Conservation (phyloP, 2,888 invertebrate genomes). For the Mimachlamys varia region DNA sequence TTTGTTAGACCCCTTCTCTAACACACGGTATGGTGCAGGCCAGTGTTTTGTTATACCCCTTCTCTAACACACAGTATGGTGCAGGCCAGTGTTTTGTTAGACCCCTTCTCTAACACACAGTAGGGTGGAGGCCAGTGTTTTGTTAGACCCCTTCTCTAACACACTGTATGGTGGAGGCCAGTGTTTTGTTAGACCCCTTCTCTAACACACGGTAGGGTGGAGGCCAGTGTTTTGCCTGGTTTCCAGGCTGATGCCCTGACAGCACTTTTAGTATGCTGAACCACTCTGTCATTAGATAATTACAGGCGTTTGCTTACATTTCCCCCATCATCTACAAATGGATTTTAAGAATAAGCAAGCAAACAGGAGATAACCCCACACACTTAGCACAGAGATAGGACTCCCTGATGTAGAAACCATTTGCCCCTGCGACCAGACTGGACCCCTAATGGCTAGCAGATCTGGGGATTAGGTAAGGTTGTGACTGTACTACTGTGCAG, state of each 20-base stretch:
- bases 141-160: no score
- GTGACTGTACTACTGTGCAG: neutral
- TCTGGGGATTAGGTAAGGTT: neutral
- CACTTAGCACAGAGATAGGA: constrained; percentile 9
- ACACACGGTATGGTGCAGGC: no score
- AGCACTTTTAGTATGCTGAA: neutral
- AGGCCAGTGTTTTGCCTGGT: neutral
- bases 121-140: no score
- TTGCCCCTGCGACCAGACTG: neutral
- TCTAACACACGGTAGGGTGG: no score
- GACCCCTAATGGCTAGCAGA: neutral
- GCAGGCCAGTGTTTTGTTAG: no score
- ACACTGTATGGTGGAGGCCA: no score
- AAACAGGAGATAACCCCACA: constrained; percentile 11
- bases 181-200: no score
- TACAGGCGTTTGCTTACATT: constrained; percentile 34
- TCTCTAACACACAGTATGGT: no score
- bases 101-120: no score
- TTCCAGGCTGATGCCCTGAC: neutral
- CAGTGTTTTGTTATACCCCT: no score
- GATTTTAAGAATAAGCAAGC: constrained; percentile 35
- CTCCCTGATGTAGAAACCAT: neutral
- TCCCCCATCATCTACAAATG: constrained; percentile 29
- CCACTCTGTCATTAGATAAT: constrained; percentile 34
- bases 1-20: no score